These are phyloP conservation scores for Sipunculus nudus DNA, from an alignment of 2,888 invertebrate species.

Conservation along the genomic window DNA sequence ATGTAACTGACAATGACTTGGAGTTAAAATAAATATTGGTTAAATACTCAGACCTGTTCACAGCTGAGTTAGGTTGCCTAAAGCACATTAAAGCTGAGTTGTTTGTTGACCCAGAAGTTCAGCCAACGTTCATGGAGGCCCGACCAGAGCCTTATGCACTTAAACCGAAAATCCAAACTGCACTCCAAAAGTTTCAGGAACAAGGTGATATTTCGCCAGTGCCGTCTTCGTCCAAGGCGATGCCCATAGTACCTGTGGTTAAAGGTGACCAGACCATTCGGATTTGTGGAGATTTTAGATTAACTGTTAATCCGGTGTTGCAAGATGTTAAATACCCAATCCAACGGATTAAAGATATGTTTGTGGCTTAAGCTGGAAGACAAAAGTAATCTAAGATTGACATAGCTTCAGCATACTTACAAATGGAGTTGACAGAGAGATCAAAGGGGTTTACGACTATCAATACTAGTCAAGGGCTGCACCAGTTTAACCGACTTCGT, in stretches of 20 bases:
- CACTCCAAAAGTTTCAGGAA: background rate
- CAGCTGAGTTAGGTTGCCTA: background rate
- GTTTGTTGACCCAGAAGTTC: background rate
- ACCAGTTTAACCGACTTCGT: background rate
- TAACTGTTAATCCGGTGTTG: slow-evolving; percentile 2
- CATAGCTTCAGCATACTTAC: background rate
- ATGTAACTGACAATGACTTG: no score
- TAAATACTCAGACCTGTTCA: no score
- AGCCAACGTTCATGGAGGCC: background rate
- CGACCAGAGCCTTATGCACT: background rate
- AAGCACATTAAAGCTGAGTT: background rate
- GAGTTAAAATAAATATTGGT: no score
- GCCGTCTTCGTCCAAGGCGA: background rate
- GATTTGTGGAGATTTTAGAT: background rate
- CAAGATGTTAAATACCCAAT: background rate
- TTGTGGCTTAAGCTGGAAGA: background rate
- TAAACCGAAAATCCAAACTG: background rate
- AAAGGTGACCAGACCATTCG: background rate
- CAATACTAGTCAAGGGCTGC: background rate
- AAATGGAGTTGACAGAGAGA: background rate
- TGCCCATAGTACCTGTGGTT: background rate
- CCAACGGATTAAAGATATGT: background rate
- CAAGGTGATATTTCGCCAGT: background rate
- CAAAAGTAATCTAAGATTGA: slow-evolving; percentile 2
- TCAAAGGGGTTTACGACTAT: background rate